Percentiles rank a stretch among this genome's conserved stretches.
Conservation (phyloP, 2,113 vertebrate species). For the Actenoides lindsayi region DNA sequence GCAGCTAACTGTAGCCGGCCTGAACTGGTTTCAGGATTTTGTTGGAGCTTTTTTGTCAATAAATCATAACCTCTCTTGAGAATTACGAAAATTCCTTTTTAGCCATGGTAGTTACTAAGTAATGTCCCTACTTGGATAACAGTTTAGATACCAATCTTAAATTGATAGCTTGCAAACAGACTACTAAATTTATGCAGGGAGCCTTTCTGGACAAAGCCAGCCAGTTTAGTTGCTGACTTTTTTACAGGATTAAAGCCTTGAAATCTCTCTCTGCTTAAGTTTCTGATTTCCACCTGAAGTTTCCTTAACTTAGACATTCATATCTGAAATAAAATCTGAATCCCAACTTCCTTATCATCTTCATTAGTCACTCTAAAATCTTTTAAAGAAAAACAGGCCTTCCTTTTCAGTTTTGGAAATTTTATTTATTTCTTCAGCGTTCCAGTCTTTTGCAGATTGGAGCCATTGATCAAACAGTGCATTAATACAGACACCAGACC, state of each 20-base stretch:
- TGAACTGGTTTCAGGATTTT: constrained; percentile 13
- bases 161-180: constrained; percentile 44
- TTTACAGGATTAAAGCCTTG: constrained; percentile 9
- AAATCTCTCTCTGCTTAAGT: not conserved
- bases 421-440: not conserved
- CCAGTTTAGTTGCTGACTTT: not conserved
- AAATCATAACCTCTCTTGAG: constrained; percentile 59
- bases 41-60: constrained; percentile 50
- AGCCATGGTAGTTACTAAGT: constrained; percentile 30
- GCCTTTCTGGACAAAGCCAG: not conserved
- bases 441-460: not conserved
- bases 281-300: not conserved
- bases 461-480: not conserved
- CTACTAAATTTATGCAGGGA: constrained; percentile 22
- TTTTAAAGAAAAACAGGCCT: not conserved
- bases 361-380: not conserved
- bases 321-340: constrained; percentile 14
- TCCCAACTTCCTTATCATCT: not conserved
- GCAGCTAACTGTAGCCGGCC: constrained; percentile 22
- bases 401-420: not conserved
- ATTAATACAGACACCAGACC: not conserved
- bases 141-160: constrained; percentile 56
- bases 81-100: constrained; percentile 61
- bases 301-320: not conserved
- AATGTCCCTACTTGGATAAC: constrained; percentile 59